Evolutionary conservation across 1,140 invertebrate genomes (phyloP), one percentile per base, ranked within the genome.

Genomic region (Pseudomyrmex sp.): DNA sequence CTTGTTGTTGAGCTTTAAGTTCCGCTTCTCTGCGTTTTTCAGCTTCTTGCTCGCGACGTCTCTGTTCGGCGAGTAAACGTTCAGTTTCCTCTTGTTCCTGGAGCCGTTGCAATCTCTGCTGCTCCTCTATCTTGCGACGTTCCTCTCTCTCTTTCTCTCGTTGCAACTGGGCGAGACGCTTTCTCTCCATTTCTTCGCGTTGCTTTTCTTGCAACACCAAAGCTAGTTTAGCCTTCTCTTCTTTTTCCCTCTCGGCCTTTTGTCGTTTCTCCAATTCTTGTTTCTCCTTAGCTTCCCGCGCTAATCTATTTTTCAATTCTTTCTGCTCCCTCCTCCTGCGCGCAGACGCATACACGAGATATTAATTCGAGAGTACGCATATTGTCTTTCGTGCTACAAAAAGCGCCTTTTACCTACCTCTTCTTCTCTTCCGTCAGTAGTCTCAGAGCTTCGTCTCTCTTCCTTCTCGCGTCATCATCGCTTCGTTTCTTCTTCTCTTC

Each of bases 201-300:
- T 91, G 86, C 56, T 91, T 93, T 48, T 94, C 94, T 56, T 91
- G 91, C 73, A 91, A 65, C 1, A 88, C 48, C 56, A 88, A 82
- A 1, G 91, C 93, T 5, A 92, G 70, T 58, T 85, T 91, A 0
- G 93, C 93, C 72, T 92, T 94, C 52, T 95, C 88, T 91, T 95
- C 93, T 46, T 85, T 91, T 61, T 94, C 94, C 75, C 65, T 92
- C 70, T 94, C 93, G 88, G 91, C 56, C 91, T 93, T 93, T 87
- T 94, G 50, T 86, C 95, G 75, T 90, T 93, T 93, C 90, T 93
- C 93, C 59, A 89, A 59, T 13, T 94, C 92, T 65, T 88, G 82
- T 61, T 93, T 95, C 69, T 96, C 95, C 72, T 95, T 94, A 2
- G 93, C 94, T 83, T 96, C 95, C 12, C 95, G 93, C n/a, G 94